Conservation (phyloP, 2,888 invertebrate species). For the Temnothorax rugatulus region DNA sequence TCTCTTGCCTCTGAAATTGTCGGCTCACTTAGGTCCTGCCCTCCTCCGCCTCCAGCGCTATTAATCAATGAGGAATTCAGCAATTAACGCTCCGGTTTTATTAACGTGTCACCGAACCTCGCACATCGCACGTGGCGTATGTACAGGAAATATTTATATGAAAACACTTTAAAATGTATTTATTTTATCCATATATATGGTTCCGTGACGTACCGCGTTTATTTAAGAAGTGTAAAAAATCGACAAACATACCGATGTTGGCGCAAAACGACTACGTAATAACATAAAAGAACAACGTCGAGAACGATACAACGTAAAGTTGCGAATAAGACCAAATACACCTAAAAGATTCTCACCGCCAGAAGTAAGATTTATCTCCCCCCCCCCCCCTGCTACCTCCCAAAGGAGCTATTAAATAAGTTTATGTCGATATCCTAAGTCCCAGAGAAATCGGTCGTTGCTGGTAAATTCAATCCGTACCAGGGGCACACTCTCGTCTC, state of each 20-base stretch:
- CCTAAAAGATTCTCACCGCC: background rate
- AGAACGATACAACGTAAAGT: background rate
- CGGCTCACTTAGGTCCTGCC: constrained; percentile 57
- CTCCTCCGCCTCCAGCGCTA: constrained; percentile 55
- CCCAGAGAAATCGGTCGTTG: constrained; percentile 17
- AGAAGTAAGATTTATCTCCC: constrained; percentile 24
- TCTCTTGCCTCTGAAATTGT: constrained; percentile 63
- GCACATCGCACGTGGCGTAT: background rate
- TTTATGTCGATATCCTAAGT: constrained; percentile 11
- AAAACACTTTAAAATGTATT: background rate
- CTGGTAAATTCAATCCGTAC: constrained; percentile 25
- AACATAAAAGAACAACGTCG: background rate
- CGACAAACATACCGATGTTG: background rate
- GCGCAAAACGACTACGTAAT: background rate
- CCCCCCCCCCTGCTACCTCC: background rate
- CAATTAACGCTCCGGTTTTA: constrained; percentile 74
- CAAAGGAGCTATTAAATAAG: constrained; percentile 18
- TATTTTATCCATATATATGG: background rate
- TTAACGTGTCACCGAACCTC: constrained; percentile 61
- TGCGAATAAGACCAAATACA: constrained; percentile 16
- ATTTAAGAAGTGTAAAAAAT: background rate
- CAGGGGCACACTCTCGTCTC: constrained; percentile 1
- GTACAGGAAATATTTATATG: background rate
- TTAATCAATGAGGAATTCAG: constrained; percentile 75
- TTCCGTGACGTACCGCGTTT: background rate